Base-by-base conservation (phyloP, 1,140 invertebrate genomes). In the Palaemon carinicauda region DNA sequence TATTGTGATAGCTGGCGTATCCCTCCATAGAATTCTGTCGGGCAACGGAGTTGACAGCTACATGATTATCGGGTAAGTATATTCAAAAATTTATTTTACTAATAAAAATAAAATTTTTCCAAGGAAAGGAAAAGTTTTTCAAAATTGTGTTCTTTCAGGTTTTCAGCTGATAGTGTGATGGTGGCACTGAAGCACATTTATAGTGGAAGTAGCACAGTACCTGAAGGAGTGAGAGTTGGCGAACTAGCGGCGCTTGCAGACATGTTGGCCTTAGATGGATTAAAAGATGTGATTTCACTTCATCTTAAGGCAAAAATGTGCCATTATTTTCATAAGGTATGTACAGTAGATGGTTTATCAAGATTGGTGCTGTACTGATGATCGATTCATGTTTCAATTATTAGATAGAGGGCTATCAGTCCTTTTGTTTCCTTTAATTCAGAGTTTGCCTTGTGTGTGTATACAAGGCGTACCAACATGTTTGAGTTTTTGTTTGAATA, bases 151-250 rank as follows among this genome's bases (percentile, higher is more conserved):
- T 89, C 85, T 93, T 93, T 24, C 91, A 95, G 95, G 50, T 95
- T 96, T 91, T 96, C 95, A 2, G 96, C 96, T 87, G 94, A 94
- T 82, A 94, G 95, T 0, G 95, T 97, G 0, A 95, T 97, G 91
- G 97, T 98, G 92, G 95, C 96, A 0, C 91, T 98, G 73, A 96
- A 96, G 89, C 97, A 98, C 91, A 96, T 98, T 74, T 98, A 98
- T 90, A 97, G 96, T 88, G 97, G 97, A 4, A 95, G 96, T 21
- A 95, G 95, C 65, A 95, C 96, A 89, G 94, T 97, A 88, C 96
- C 96, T 0, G 95, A 97, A 89, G 94, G 94, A 1, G 95, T 97
- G 83, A 95, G 95, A 90, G 94, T 98, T 41, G 94, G 96, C 71
- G 96, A 98, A 91, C 91, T 98, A 80, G 95, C 96, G 0, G 95